Evolutionary conservation across 2,888 invertebrate genomes (phyloP).

Genomic region (Panopea generosa): DNA sequence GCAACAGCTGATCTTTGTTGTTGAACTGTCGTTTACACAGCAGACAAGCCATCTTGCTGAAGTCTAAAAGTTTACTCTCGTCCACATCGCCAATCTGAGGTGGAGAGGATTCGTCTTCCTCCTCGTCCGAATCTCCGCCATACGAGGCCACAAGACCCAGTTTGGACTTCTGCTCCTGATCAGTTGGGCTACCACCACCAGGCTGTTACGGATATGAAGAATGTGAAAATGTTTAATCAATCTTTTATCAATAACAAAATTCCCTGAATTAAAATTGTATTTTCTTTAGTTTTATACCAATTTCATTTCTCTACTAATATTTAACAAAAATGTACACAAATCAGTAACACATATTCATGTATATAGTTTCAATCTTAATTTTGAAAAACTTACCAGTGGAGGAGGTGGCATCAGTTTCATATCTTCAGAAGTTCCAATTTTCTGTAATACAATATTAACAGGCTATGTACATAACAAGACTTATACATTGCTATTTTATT

Average conservation of each 20-base stretch:
- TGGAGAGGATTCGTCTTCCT: constrained; percentile 85
- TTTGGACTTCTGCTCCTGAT: constrained; percentile 41
- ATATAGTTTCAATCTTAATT: too few species aligned
- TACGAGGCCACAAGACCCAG: constrained; percentile 90
- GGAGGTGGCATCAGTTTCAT: constrained; percentile 82
- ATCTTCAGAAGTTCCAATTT: constrained; percentile 72
- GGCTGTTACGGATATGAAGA: constrained; percentile 37
- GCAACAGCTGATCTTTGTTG: constrained; percentile 93
- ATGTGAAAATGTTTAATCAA: too few species aligned
- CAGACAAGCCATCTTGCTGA: constrained; percentile 94
- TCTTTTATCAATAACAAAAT: too few species aligned
- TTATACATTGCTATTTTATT: too few species aligned
- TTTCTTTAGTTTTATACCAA: too few species aligned
- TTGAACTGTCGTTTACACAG: constrained; percentile 98
- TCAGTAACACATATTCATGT: too few species aligned
- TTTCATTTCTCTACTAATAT: too few species aligned
- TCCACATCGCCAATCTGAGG: constrained; percentile 79
- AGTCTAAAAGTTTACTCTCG: constrained; percentile 89
- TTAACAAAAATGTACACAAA: too few species aligned
- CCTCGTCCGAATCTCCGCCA: constrained; percentile 91
- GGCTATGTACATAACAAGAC: too few species aligned
- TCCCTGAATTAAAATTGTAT: too few species aligned
- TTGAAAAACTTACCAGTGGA: constrained; percentile 64
- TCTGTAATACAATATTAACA: constrained; percentile 61
- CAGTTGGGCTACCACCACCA: constrained; percentile 24